Conservation (phyloP, 2,888 invertebrate species). For the Ceriagrion tenellum region DNA sequence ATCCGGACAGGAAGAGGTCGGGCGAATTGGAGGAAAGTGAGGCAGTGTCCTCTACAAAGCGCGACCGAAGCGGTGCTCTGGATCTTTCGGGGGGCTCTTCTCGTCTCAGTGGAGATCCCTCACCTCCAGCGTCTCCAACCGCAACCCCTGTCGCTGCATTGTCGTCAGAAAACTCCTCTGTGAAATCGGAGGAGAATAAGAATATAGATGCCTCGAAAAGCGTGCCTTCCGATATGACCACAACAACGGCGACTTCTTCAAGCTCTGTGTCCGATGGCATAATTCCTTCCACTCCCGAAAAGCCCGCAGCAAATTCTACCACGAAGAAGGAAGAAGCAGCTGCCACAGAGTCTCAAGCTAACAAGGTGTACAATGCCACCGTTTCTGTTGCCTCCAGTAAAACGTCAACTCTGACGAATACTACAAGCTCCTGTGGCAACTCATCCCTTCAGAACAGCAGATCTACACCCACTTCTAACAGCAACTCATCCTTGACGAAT, state of each 20-base stretch:
- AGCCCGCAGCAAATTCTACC: neutral
- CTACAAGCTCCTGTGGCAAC: neutral
- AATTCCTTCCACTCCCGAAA: neutral
- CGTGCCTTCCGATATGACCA: constrained; percentile 14
- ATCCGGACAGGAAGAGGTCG: constrained; percentile 37
- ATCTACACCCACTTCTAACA: neutral
- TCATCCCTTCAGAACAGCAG: neutral
- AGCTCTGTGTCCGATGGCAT: neutral
- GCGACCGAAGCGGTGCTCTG: constrained; percentile 46
- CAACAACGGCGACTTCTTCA: neutral
- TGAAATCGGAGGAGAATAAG: neutral
- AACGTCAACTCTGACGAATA: neutral
- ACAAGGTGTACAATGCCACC: neutral
- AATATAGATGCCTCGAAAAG: neutral
- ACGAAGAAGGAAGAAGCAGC: neutral
- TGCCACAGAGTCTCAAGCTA: neutral
- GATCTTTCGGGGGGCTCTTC: constrained; percentile 56
- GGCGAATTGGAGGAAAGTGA: neutral
- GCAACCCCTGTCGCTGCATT: neutral
- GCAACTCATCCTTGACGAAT: neutral
- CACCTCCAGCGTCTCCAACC: neutral
- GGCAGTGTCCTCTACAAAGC: neutral
- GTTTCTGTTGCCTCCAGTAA: neutral
- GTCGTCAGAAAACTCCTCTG: neutral
- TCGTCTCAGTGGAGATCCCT: constrained; percentile 40